These are phyloP conservation scores for Natator depressus DNA, from an alignment of 2,113 vertebrate species.

Conservation along the genomic window DNA sequence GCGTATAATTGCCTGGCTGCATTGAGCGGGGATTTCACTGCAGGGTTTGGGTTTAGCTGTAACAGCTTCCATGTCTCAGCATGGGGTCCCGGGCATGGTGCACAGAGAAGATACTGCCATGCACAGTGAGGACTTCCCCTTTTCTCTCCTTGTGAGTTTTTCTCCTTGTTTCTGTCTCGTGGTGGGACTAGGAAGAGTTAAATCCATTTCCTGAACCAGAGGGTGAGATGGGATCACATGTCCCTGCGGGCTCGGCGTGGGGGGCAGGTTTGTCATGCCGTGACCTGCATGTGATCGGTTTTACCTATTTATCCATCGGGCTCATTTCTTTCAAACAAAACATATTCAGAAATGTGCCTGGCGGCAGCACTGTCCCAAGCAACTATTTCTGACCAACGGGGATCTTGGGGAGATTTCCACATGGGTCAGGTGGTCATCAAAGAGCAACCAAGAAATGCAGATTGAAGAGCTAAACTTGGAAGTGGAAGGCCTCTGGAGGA, in stretches of 20 bases:
- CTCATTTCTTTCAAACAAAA: background rate
- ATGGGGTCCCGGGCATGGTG: accelerated
- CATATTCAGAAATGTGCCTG: background rate
- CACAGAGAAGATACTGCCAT: accelerated
- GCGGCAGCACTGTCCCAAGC: accelerated
- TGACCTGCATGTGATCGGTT: background rate
- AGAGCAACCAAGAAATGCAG: background rate
- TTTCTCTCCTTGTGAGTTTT: background rate
- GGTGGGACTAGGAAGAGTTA: background rate
- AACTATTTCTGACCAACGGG: background rate
- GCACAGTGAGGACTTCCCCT: background rate
- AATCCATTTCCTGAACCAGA: background rate
- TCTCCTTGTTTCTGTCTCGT: background rate
- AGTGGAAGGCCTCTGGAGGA: background rate
- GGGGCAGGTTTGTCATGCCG: background rate
- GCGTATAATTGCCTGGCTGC: too few species aligned
- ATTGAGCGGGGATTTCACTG: too few species aligned
- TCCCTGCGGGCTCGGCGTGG: accelerated
- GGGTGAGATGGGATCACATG: accelerated
- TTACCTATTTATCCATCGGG: background rate
- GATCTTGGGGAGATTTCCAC: background rate
- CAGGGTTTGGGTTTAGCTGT: too few species aligned
- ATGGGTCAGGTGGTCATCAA: background rate
- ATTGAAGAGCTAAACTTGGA: background rate
- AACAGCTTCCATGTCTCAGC: too few species aligned